Percentiles rank a stretch among this genome's conserved stretches.
phyloP scores from a whole-genome alignment of 1,140 invertebrate species.

The Drosophila pruinosa region DNA sequence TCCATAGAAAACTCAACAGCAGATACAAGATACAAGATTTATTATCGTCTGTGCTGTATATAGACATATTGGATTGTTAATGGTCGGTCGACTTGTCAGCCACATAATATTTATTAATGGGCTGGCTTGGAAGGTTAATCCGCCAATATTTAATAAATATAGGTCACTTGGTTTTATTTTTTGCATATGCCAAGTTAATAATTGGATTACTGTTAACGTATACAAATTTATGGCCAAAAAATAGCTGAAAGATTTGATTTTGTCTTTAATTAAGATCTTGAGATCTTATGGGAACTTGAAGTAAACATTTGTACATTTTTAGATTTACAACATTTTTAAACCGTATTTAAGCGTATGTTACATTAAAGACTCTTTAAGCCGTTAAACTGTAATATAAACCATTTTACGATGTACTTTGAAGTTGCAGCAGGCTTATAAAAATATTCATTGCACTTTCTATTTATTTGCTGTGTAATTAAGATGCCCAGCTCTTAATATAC shows the following conservation, averaged over 20 bases:
- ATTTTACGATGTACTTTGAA: neutral
- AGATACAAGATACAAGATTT: conserved; percentile 22
- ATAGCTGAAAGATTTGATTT: neutral
- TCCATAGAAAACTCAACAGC: conserved; percentile 21
- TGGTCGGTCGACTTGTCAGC: neutral
- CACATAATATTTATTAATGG: conserved; percentile 34
- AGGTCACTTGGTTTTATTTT: conserved; percentile 8
- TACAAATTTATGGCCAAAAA: conserved; percentile 1
- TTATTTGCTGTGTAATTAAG: too few species aligned
- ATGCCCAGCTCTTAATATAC: too few species aligned
- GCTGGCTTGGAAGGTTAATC: neutral
- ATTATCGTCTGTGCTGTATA: conserved; percentile 32
- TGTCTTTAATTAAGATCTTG: conserved; percentile 10
- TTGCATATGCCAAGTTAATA: conserved; percentile 27
- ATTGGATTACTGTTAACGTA: conserved; percentile 20
- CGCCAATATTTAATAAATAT: conserved; percentile 11
- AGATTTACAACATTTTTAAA: too few species aligned
- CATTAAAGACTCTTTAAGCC: too few species aligned
- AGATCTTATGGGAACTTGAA: neutral
- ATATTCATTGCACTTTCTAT: too few species aligned
- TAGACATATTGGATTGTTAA: conserved; percentile 13
- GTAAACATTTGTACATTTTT: too few species aligned
- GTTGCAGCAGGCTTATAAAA: too few species aligned
- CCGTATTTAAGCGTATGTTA: too few species aligned
- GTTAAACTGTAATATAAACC: neutral